Evolutionary conservation across 2,113 vertebrate genomes (phyloP), one percentile per base, ranked within the genome.

Genomic region (Sebastes fasciatus): DNA sequence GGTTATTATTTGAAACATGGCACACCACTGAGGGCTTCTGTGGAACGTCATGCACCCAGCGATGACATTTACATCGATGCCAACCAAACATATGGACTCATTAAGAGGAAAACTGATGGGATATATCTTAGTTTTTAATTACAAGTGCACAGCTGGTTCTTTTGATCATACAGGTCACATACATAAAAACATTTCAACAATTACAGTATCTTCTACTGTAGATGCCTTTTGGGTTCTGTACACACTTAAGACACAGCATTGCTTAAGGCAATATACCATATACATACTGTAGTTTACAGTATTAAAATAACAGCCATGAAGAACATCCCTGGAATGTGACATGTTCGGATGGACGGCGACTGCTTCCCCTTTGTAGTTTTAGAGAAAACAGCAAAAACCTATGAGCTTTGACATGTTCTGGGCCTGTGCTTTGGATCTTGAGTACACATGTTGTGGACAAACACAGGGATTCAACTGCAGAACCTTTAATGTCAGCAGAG

Each of bases 81-180:
- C 34, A 49, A 58, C 1, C 64, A 40, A n/a, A 82, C 45, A 69
- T 40, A 19, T 5, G 7, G 21, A 78, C 6, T 57, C 66, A 51
- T 14, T 5, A 13, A 52, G 46, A 70, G 16, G 48, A 23, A 40
- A 55, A 68, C 9, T 10, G 17, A 13, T 70, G 3, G 49, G 77
- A 80, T 90, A 82, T 26, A 86, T 82, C 12, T 88, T 65, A 8
- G 46, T 9, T 52, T 93, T 93, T 94, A 93, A 92, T 94, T 89
- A 80, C 79, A 92, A 83, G 88, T 88, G 82, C 82, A 90, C 88
- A 87, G 72, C 74, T 83, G 68, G 62, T 83, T 69, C 51, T 66
- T 82, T 86, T 62, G 16, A 68, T 85, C 81, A 76, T 70, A 89
- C 84, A 58, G 46, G 45, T 89, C 63, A 83, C 80, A 68, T 48